Evolutionary conservation across 2,113 vertebrate species (phyloP), one percentile per base, ranked within the genome.

Genomic region (Oreochromis spilurus): DNA sequence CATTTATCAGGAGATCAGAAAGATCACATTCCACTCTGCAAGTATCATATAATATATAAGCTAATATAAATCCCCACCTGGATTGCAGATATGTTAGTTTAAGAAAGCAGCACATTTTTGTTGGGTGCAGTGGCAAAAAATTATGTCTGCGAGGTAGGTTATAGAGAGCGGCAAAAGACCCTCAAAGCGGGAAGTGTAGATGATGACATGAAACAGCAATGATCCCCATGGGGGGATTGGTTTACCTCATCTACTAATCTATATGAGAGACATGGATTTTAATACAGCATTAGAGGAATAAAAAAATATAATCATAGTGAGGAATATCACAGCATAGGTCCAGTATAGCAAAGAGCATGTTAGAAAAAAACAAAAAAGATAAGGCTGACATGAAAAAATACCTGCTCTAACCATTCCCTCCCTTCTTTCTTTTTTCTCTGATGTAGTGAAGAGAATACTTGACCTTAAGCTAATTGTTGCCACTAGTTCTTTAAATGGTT

Each of bases 401-500:
- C 62, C 78, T 58, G 82, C 70, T 60, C n/a, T 58, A 79, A 84
- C 7, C 19, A 1, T 29, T 2, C 9, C 48, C 34, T 75, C 19
- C 10, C 19, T 8, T 48, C 5, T 54, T 55, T 81, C 16, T 50
- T 50, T 78, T 54, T 11, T 70, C 24, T 53, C 12, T 7, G 17
- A 11, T 82, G 26, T 65, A 67, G 60, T 48, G n/a, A 88, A 72
- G 43, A 89, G 45, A 75, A 86, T 34, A 86, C 89, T 81, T 72
- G 52, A 88, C 87, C 85, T 86, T 5, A 57, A 9, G 55, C 87
- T 94, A 93, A 95, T 91, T 92, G 86, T 81, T 6, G 45, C 84
- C 21, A 80, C 87, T 10, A 57, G 72, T 89, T 89, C 34, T 88
- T 91, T 91, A 88, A 91, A 88, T 90, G 83, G 57, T 88, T 93